phyloP scores from a whole-genome alignment of 2,113 vertebrate genomes.

The Lasiurus cinereus region DNA sequence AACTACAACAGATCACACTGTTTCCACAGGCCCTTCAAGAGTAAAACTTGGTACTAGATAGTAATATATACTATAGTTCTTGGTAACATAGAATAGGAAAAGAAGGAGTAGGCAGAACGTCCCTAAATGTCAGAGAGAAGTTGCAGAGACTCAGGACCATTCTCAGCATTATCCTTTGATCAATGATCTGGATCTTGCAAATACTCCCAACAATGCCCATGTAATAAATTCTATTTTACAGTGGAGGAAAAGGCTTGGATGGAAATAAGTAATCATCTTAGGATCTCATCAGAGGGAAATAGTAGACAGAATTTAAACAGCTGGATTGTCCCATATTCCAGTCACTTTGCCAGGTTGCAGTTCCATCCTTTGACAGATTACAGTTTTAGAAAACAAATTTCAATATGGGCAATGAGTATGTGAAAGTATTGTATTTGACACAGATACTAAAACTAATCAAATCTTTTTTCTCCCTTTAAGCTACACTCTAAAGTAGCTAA shows the following conservation, averaged over 20 bases:
- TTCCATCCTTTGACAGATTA: neutral
- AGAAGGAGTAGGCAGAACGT: neutral
- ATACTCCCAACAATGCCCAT: neutral
- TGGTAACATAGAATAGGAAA: neutral
- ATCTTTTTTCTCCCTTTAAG: neutral
- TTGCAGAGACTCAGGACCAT: neutral
- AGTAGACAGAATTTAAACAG: neutral
- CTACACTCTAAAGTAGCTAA: neutral
- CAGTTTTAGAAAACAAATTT: slow-evolving; percentile 33
- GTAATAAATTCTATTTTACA: neutral
- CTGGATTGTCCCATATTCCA: neutral
- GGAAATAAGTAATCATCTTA: neutral
- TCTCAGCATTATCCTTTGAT: neutral
- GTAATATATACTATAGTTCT: neutral
- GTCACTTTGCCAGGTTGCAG: neutral
- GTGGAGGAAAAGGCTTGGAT: neutral
- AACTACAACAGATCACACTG: neutral
- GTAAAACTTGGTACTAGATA: neutral
- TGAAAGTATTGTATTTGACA: neutral
- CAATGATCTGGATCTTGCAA: neutral
- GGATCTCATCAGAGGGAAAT: neutral
- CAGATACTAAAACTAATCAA: neutral
- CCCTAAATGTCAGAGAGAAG: neutral
- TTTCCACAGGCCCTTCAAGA: neutral
- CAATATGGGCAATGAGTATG: neutral